Conservation (phyloP, 64 coral and sea anemone species). For the Stylophora pistillata region DNA sequence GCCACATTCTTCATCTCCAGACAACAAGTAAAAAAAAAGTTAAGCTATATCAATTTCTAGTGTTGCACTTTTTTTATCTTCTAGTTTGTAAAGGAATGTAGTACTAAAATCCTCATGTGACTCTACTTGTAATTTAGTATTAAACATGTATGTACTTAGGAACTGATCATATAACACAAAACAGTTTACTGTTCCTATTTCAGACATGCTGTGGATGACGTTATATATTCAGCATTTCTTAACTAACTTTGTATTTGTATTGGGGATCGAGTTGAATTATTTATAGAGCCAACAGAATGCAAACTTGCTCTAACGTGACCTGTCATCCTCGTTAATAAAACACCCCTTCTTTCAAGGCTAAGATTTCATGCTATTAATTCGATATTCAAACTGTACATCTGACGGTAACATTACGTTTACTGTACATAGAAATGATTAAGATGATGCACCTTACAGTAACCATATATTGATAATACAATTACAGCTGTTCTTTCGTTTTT, state of each 20-base stretch:
- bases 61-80: background rate
- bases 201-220: background rate
- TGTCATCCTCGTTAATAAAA: background rate
- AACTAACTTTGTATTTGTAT: background rate
- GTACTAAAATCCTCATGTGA: background rate
- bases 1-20: background rate
- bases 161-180: background rate
- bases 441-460: background rate
- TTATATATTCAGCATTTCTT: background rate
- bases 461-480: constrained; percentile 7
- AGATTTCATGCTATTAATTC: background rate
- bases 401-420: background rate
- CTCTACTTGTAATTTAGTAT: background rate
- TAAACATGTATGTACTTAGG: background rate
- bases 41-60: background rate
- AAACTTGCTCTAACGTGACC: background rate
- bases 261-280: background rate
- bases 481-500: background rate
- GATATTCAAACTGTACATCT: background rate
- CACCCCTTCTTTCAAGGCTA: background rate
- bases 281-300: constrained; percentile 2
- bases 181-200: background rate
- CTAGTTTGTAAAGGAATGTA: background rate
- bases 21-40: background rate
- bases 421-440: background rate